Conservation (phyloP, 92 coral and sea anemone species). For the Porites divaricata region DNA sequence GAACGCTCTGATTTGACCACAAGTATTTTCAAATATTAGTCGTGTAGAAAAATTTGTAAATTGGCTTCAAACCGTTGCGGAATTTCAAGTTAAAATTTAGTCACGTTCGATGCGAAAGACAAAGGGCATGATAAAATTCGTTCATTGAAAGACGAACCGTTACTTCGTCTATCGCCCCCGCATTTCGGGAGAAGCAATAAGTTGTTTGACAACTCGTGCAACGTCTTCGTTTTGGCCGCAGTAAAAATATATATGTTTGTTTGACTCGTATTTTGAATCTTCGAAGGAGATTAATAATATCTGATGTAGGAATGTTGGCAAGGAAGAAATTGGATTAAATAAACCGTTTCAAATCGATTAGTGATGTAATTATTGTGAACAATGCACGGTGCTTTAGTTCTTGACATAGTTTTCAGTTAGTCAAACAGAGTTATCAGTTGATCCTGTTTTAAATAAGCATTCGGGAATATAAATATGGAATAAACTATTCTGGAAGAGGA, state of each 20-base stretch:
- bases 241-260: slow-evolving; percentile 27
- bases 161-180: not conserved
- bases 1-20: slow-evolving; percentile 20
- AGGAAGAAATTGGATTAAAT: not conserved
- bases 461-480: not conserved
- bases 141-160: not conserved
- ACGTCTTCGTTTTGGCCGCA: not conserved
- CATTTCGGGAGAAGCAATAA: not conserved
- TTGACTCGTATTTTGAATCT: not conserved
- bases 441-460: not conserved
- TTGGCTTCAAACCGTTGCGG: not conserved
- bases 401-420: not conserved
- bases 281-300: slow-evolving; percentile 1
- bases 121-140: not conserved
- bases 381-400: slow-evolving; percentile 4
- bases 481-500: no score
- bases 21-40: slow-evolving; percentile 27
- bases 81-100: not conserved
- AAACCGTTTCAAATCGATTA: slow-evolving; percentile 19
- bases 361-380: not conserved
- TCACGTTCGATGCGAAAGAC: slow-evolving; percentile 11
- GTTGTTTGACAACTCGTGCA: not conserved
- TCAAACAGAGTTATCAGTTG: not conserved
- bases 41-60: slow-evolving; percentile 21
- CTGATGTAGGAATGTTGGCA: not conserved